Evolutionary conservation across 2,888 invertebrate genomes (phyloP).

Genomic region (Diplolepis rosae): DNA sequence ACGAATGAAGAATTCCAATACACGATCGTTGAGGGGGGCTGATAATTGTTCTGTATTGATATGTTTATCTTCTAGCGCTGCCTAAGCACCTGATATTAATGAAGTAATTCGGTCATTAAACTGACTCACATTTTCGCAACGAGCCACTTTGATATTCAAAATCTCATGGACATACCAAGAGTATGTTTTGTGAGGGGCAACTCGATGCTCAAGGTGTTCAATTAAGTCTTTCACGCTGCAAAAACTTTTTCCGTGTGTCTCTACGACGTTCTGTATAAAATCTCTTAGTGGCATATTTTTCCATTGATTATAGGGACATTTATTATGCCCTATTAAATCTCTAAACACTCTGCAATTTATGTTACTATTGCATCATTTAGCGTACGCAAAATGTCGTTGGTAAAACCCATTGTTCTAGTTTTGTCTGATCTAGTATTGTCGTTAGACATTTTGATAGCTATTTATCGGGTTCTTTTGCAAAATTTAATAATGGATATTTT

Average conservation of each 20-base stretch:
- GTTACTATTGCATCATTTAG: conserved; percentile 34
- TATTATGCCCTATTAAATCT: conserved; percentile 31
- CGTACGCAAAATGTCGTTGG: not conserved
- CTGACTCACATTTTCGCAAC: conserved; percentile 14
- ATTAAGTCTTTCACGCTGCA: not conserved
- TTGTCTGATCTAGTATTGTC: no score
- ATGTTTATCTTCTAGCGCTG: not conserved
- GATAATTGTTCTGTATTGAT: not conserved
- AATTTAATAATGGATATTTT: no score
- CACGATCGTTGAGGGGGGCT: conserved; percentile 28
- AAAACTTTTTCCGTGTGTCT: not conserved
- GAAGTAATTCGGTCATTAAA: not conserved
- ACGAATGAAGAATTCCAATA: conserved; percentile 34
- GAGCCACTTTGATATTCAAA: conserved; percentile 20
- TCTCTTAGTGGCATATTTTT: conserved; percentile 32
- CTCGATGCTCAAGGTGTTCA: not conserved
- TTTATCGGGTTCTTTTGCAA: no score
- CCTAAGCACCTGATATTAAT: not conserved
- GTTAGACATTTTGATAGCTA: no score
- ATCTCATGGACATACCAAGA: conserved; percentile 31
- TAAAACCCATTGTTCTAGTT: no score
- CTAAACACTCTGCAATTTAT: conserved; percentile 33
- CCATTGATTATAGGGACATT: conserved; percentile 28
- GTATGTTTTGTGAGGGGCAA: not conserved
- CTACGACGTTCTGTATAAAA: conserved; percentile 28